These are phyloP conservation scores for Galemys pyrenaicus DNA, from an alignment of 2,113 vertebrate species.

Conservation along the genomic window DNA sequence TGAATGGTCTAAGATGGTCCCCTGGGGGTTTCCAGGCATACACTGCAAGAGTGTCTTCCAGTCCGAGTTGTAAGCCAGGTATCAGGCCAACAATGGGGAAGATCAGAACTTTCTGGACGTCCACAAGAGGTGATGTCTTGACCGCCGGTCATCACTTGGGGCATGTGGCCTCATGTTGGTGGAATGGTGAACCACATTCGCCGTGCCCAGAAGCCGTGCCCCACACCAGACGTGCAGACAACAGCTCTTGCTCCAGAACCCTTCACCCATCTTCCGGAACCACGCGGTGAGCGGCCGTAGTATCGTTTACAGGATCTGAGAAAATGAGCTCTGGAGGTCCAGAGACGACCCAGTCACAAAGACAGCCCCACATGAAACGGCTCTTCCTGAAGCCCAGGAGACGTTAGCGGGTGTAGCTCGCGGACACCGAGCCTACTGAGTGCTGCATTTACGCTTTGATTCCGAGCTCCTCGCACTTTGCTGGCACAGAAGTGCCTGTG, in stretches of 20 bases:
- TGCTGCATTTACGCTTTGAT: too few relatives aligned
- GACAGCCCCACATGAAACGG: not conserved
- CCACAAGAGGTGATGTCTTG: not conserved
- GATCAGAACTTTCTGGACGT: not conserved
- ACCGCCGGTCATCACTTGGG: not conserved
- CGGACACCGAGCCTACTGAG: not conserved
- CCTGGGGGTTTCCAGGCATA: not conserved
- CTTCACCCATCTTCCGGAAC: not conserved
- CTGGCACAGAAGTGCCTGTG: not conserved
- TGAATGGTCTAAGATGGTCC: rapidly evolving
- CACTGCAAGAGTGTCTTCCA: not conserved
- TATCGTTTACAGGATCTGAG: not conserved
- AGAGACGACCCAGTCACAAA: not conserved
- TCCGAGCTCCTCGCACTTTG: not conserved
- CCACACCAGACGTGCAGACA: not conserved
- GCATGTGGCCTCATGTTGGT: not conserved
- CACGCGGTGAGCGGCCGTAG: not conserved
- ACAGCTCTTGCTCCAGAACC: not conserved
- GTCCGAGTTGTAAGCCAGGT: not conserved
- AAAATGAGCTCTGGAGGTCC: not conserved
- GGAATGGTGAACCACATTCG: rapidly evolving
- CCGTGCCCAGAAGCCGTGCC: not conserved
- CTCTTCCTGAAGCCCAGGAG: not conserved
- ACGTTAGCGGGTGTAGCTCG: not conserved
- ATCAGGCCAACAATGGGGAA: not conserved